These are phyloP conservation scores for Latrodectus elegans DNA, from an alignment of 2,888 invertebrate species.

Conservation along the genomic window DNA sequence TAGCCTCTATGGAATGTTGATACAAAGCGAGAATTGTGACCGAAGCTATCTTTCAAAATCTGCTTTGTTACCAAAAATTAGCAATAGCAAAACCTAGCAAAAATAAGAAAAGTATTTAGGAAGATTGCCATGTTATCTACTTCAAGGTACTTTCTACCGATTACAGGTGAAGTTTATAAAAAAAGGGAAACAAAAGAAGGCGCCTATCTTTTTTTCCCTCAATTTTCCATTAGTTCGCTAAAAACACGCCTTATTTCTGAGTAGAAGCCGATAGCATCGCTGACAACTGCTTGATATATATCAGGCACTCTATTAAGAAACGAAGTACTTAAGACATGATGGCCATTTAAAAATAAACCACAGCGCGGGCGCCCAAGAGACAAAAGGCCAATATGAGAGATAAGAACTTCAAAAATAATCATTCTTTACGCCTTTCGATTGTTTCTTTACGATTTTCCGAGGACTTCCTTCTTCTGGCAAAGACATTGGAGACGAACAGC, in stretches of 20 bases:
- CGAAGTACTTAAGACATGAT: slow-evolving; percentile 16
- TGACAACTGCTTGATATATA: slow-evolving; percentile 51
- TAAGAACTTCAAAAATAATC: slow-evolving; percentile 21
- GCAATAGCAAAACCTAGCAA: background rate
- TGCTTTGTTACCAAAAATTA: background rate
- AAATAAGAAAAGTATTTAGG: slow-evolving; percentile 14
- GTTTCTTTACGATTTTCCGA: background rate
- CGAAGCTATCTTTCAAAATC: no score
- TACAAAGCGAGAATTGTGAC: no score
- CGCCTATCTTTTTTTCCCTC: slow-evolving; percentile 5
- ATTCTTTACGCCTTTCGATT: background rate
- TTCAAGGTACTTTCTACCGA: background rate
- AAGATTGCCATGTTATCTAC: slow-evolving; percentile 32
- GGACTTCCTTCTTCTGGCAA: background rate
- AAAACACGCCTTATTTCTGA: background rate
- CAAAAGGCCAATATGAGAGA: slow-evolving; percentile 12
- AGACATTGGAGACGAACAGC: background rate
- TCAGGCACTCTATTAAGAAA: slow-evolving; percentile 38
- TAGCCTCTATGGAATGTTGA: no score
- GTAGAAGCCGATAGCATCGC: slow-evolving; percentile 17
- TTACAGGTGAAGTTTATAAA: slow-evolving; percentile 18
- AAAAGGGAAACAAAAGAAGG: background rate
- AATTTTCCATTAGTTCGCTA: background rate
- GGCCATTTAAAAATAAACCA: slow-evolving; percentile 47
- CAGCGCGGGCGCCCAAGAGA: background rate